Conservation (phyloP, 1,140 invertebrate species). For the Periplaneta americana region DNA sequence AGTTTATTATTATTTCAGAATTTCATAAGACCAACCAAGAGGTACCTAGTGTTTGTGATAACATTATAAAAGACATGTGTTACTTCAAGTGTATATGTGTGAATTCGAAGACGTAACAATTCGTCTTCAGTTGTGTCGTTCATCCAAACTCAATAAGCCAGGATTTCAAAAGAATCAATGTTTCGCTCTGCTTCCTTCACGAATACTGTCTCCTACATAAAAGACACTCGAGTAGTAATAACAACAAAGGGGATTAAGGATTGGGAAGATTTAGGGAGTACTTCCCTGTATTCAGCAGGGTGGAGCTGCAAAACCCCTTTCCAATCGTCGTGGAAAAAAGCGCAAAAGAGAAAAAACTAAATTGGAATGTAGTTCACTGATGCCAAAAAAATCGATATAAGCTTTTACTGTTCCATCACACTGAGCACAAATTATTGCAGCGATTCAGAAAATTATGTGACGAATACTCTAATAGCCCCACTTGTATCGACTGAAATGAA, state of each 20-base stretch:
- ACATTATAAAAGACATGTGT: too few species aligned
- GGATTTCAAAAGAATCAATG: neutral
- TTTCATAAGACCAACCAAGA: too few species aligned
- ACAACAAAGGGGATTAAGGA: neutral
- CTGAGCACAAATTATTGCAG: too few species aligned
- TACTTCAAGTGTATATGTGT: neutral
- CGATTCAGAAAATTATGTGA: too few species aligned
- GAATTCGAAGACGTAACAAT: neutral
- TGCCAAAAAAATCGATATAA: neutral
- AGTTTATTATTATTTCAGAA: too few species aligned
- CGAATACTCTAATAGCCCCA: too few species aligned
- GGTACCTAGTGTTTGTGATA: too few species aligned
- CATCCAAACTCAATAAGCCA: neutral
- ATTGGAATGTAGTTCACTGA: neutral
- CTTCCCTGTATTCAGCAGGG: neutral
- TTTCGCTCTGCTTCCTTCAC: neutral
- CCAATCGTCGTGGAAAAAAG: neutral
- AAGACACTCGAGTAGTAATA: neutral
- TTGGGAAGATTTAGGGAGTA: neutral
- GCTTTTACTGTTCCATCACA: neutral
- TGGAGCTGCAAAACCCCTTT: neutral
- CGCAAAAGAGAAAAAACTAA: neutral
- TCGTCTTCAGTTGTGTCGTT: neutral
- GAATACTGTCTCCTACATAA: neutral
- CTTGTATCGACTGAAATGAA: too few species aligned